phyloP scores from a whole-genome alignment of 2,113 vertebrate species.

The Urocynchramus pylzowi region DNA sequence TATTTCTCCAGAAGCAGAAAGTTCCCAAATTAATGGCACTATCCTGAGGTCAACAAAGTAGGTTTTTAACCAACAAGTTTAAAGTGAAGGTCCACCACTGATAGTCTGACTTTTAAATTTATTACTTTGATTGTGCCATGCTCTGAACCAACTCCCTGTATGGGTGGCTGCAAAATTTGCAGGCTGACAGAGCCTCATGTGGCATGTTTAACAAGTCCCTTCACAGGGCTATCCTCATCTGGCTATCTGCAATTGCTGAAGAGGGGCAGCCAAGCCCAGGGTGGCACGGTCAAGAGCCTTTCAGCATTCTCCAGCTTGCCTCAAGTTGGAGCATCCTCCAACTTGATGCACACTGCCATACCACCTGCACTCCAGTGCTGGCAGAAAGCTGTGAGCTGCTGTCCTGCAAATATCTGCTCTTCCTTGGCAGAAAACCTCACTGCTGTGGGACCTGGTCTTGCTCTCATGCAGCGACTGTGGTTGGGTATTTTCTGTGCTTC shows the following conservation, averaged over 20 bases:
- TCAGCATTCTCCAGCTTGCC: background rate
- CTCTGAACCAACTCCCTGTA: background rate
- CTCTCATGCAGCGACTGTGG: background rate
- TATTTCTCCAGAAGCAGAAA: background rate
- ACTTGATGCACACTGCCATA: background rate
- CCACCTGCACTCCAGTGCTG: background rate
- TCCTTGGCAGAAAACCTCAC: background rate
- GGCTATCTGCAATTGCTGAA: background rate
- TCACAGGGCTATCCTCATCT: background rate
- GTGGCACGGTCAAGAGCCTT: background rate
- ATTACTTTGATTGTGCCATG: background rate
- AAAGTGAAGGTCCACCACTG: background rate
- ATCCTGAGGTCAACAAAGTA: background rate
- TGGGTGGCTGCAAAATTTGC: background rate
- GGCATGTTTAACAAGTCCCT: background rate
- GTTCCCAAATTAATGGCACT: background rate
- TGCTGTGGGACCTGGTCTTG: background rate
- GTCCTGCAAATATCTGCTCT: background rate
- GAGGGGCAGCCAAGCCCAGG: background rate
- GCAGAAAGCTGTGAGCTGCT: background rate
- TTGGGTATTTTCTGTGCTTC: background rate
- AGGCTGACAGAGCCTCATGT: background rate
- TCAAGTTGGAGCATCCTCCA: background rate
- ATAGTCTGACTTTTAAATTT: background rate
- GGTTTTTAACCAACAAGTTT: background rate